Base-by-base conservation (phyloP, 2,797 vertebrate genomes). In the Sphenopsis melanotis region DNA sequence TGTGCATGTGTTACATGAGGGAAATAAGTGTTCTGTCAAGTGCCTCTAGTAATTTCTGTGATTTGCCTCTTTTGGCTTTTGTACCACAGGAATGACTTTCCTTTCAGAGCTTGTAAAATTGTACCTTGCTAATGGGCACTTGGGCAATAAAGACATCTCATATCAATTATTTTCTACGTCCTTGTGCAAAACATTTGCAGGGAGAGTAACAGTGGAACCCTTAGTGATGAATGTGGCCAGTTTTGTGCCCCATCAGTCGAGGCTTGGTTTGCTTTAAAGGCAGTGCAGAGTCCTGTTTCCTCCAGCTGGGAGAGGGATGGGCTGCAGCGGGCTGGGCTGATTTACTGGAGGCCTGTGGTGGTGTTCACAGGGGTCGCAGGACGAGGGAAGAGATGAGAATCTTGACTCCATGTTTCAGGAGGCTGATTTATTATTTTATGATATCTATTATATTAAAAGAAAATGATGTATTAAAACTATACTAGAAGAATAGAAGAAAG, bases 21-120 rank as follows among this genome's bases (percentile, higher is more conserved):
- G 82, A 90, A 94, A 94, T 78, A 81, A 91, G 77, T 94, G 71
- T 89, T 83, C 89, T 93, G 85, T 95, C 93, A 89, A 85, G 50
- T 42, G 55, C 78, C 83, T 91, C 71, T 20, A 20, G 87, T 87
- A 56, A 85, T 94, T 94, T 89, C 64, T 79, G 78, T 94, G 75
- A 60, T 91, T 95, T 90, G 55, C 76, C 74, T 93, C 72, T 72
- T 87, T 18, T 32, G 52, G 74, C 46, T 79, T 87, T 68, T 86
- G 21, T 72, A 37, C 37, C 41, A 75, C 63, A 34, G 72, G 26
- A 77, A 84, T 46, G 10, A 56, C 49, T 93, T 90, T 66, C 59
- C 92, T 90, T 72, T 36, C 65, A 74, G 78, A 81, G 86, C 81
- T 41, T 78, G 89, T 81, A 65, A 60, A 95, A 87, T 30, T 46